Conservation (phyloP, 2,888 invertebrate genomes). For the Trichopoda pennipes region DNA sequence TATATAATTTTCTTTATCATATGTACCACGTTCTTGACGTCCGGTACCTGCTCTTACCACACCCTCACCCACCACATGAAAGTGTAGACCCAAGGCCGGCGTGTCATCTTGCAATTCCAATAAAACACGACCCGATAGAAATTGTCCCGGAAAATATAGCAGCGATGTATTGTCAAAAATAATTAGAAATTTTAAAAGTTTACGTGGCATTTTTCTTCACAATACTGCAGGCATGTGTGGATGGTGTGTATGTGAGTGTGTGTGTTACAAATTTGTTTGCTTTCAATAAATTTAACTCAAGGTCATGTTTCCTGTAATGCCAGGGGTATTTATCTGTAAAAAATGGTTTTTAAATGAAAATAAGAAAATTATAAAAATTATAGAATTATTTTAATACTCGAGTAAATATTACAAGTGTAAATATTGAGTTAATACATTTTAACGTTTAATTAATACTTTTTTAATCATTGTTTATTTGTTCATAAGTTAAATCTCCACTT, state of each 20-base stretch:
- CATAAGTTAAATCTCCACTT: conserved; percentile 25
- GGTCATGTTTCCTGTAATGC: conserved; percentile 40
- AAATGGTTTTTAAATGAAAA: background rate
- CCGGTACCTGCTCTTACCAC: conserved; percentile 93
- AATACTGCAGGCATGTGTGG: background rate
- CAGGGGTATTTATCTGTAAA: conserved; percentile 40
- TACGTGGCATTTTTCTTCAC: conserved; percentile 86
- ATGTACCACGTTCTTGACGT: conserved; percentile 89
- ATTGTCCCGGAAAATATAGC: conserved; percentile 96
- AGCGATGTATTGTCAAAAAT: conserved; percentile 96
- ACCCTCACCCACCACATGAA: conserved; percentile 96
- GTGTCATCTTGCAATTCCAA: conserved; percentile 97
- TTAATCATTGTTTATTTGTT: conserved; percentile 24
- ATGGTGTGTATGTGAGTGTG: background rate
- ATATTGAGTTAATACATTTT: conserved; percentile 35
- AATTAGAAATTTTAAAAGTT: conserved; percentile 94
- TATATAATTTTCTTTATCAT: conserved; percentile 96
- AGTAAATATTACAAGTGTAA: background rate
- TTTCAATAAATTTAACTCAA: conserved; percentile 14
- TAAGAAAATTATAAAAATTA: background rate
- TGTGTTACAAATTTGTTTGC: conserved; percentile 10
- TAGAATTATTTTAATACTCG: background rate
- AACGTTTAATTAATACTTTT: conserved; percentile 16
- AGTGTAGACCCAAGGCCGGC: conserved; percentile 93
- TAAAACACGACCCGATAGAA: conserved; percentile 93